A percentile compares a stretch with the other conserved stretches of the same genome.
Evolutionary conservation across 1,140 invertebrate species (phyloP).

Genomic region (roundworm (Caenorhabditis elegans)): WBcel235 BX284606.5:14817001-14817500

Average conservation of each 20-base stretch:
- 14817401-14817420: neutral
- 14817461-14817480: conserved; percentile 22
- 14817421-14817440: neutral
- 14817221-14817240: neutral
- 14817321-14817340: conserved; percentile 15
- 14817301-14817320: conserved; percentile 46
- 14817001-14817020: neutral
- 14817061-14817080: conserved; percentile 91
- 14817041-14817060: conserved; percentile 68
- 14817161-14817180: conserved; percentile 19
- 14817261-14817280: conserved; percentile 15
- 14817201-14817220: neutral
- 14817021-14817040: conserved; percentile 9
- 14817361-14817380: neutral
- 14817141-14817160: neutral
- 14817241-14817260: neutral
- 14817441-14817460: neutral
- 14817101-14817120: conserved; percentile 89
- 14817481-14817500: conserved; percentile 17
- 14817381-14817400: conserved; percentile 30
- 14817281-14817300: conserved; percentile 31
- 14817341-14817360: neutral
- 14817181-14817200: conserved; percentile 31
- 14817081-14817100: conserved; percentile 87
- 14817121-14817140: neutral